Percentiles rank a stretch among this genome's conserved stretches.
phyloP scores from a whole-genome alignment of 2,113 vertebrate genomes.

The Dicaeum eximium region DNA sequence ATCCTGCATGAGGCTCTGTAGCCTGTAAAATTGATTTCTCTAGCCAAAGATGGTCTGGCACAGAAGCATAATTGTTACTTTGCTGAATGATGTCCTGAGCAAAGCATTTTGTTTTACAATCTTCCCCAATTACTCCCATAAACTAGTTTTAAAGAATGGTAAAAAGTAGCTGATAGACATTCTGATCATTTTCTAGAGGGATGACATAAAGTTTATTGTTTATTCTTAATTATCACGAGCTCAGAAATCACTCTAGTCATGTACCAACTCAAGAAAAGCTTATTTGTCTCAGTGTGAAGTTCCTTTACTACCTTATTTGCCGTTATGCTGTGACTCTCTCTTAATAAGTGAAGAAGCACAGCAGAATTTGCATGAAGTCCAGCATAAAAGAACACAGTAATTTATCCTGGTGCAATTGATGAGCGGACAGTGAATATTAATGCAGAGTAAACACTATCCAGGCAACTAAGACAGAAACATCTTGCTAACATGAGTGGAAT shows the following conservation, averaged over 20 bases:
- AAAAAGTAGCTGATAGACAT: not conserved
- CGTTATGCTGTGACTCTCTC: not conserved
- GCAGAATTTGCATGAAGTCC: not conserved
- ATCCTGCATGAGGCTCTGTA: not conserved
- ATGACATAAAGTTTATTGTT: not conserved
- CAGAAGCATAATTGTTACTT: conserved; percentile 23
- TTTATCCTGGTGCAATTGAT: not conserved
- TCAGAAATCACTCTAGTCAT: not conserved
- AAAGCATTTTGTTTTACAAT: not conserved
- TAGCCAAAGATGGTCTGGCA: not conserved
- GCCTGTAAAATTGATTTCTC: conserved; percentile 18
- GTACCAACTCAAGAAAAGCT: not conserved
- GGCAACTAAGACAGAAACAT: not conserved
- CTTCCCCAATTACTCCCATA: not conserved
- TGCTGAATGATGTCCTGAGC: not conserved
- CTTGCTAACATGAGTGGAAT: not conserved
- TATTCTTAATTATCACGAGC: not conserved
- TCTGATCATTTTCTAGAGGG: not conserved
- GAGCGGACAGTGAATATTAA: not conserved
- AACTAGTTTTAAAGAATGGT: not conserved
- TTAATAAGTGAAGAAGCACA: conserved; percentile 10
- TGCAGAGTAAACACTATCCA: not conserved
- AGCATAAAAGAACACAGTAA: not conserved
- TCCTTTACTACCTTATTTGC: not conserved
- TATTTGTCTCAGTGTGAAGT: not conserved